Evolutionary conservation across 2,797 vertebrate species (phyloP), one percentile per base, ranked within the genome.

Genomic region (Phylloscopus collybita): DNA sequence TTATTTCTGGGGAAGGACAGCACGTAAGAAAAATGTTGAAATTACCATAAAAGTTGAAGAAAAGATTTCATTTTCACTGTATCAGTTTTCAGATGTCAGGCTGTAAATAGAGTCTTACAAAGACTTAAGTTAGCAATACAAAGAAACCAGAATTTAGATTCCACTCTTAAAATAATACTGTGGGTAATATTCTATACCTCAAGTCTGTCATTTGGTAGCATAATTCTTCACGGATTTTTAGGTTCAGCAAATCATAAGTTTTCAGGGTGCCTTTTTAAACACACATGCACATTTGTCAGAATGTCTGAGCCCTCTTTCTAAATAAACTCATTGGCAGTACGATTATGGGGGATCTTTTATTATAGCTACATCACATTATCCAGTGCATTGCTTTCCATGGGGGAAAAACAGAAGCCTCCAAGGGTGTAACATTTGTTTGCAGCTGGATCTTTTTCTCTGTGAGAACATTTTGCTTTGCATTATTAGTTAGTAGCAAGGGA

Each of bases 21-120:
- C 47, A 81, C 40, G 16, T 59, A 56, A 83, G 76, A 72, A 86
- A 79, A 93, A 59, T 74, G 75, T 78, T 71, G 82, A 90, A 92
- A 96, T 95, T 91, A 56, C 65, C 80, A 83, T 91, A 78, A 59
- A 95, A 92, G 50, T 82, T 88, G 80, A 88, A 91, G 80, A 86
- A 90, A 87, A 69, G 23, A 72, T 83, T 95, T 94, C 32, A 83
- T 92, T 96, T 94, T 54, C 65, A 51, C 50, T 59, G 34, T 72
- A 86, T 91, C 62, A 4, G 10, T 92, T 93, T 91, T 95, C 85
- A 86, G 30, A 80, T 59, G 79, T 71, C 69, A 67, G 62, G 45
- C 49, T 69, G 81, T 90, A 91, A 93, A 95, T 61, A 86, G 47
- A 78, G 23, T 71, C 57, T 80, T 83, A 49, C 32, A 83, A 83